These are phyloP conservation scores for Crossocerus cetratus DNA, from an alignment of 2,888 invertebrate species.

Conservation along the genomic window DNA sequence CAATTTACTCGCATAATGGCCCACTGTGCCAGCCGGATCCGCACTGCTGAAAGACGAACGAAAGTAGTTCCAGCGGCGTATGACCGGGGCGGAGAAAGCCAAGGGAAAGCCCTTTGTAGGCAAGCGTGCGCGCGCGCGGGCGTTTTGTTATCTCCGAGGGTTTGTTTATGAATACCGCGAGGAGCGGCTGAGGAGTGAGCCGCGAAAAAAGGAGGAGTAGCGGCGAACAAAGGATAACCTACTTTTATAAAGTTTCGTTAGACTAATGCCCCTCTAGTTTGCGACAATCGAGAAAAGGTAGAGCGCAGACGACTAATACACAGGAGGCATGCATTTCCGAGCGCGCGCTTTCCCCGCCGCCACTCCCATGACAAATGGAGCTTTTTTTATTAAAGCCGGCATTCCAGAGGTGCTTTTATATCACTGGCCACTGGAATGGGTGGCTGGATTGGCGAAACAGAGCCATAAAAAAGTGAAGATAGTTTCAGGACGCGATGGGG, in stretches of 20 bases:
- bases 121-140: conserved; percentile 2
- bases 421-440: neutral
- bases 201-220: neutral
- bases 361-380: neutral
- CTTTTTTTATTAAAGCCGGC: neutral
- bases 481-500: neutral
- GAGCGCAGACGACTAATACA: too few relatives aligned
- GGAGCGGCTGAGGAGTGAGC: neutral
- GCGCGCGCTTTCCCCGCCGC: neutral
- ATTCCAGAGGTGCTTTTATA: neutral
- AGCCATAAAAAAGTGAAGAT: too few relatives aligned
- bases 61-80: neutral
- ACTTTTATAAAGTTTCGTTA: neutral
- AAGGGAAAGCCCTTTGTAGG: conserved; percentile 5
- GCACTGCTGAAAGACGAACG: neutral
- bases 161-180: neutral
- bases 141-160: neutral
- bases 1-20: conserved; percentile 3
- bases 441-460: neutral
- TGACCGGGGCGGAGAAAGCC: neutral
- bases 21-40: neutral
- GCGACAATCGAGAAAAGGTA: too few relatives aligned
- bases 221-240: neutral
- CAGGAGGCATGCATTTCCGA: too few relatives aligned
- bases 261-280: neutral